A percentile compares a stretch with the other conserved stretches of the same genome.
Evolutionary conservation across 1,140 invertebrate genomes (phyloP).

Genomic region (Camponotus vicinus): DNA sequence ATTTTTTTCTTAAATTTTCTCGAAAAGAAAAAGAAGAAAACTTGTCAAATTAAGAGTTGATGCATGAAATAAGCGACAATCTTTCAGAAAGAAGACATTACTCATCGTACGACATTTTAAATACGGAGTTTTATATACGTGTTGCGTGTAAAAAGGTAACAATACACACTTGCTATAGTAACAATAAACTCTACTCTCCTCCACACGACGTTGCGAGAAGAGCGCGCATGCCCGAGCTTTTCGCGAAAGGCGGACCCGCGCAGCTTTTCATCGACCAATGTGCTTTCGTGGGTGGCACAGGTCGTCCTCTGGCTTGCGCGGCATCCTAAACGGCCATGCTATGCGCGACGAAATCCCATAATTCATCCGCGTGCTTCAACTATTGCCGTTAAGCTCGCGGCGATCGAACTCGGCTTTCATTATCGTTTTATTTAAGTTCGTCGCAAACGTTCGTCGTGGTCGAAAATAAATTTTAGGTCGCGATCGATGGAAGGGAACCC

Average conservation of each 20-base stretch:
- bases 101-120: conserved; percentile 6
- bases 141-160: conserved; percentile 2
- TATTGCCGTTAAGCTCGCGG: conserved; percentile 66
- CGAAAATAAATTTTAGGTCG: conserved; percentile 64
- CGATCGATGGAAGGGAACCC: conserved; percentile 32
- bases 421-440: conserved; percentile 67
- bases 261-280: conserved; percentile 74
- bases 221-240: conserved; percentile 74
- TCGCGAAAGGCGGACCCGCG: conserved; percentile 69
- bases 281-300: conserved; percentile 69
- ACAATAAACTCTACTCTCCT: conserved; percentile 34
- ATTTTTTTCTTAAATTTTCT: background rate
- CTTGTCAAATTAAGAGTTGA: background rate
- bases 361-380: conserved; percentile 65
- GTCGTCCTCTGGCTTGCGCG: conserved; percentile 58
- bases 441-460: conserved; percentile 32
- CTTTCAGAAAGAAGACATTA: background rate
- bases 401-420: conserved; percentile 64
- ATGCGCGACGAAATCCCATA: conserved; percentile 51
- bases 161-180: conserved; percentile 7
- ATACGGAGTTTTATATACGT: background rate
- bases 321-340: conserved; percentile 69
- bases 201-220: background rate
- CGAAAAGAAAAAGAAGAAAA: background rate
- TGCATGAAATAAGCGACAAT: background rate